Evolutionary conservation across 2,113 vertebrate genomes (phyloP), one percentile per base, ranked within the genome.

Genomic region (Daboia siamensis): DNA sequence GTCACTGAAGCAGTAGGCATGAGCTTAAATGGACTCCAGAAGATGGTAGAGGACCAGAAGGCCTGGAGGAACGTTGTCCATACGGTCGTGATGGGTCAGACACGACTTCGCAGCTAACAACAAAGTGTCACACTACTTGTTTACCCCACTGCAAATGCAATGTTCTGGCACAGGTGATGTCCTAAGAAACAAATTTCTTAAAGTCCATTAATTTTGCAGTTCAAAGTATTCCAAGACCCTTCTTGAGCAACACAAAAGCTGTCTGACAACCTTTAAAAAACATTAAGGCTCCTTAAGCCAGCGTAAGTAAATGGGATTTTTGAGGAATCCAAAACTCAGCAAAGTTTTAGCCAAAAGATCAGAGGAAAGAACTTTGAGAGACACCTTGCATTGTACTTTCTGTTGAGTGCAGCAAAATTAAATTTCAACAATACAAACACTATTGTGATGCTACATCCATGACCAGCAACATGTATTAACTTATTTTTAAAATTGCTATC

Each of bases 81-180:
- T 39, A 39, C 1, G 39, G 39, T 39, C 39, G 39, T 2, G 39
- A 39, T 39, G 39, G 39, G 39, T 39, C 39, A 39, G 39, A 39
- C 39, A 39, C 39, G 39, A 39, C 39, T 39, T 39, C 39, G 39
- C 39, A 39, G 39, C 39, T 39, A 39, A 39, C 39, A 39, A 39
- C 39, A 39, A 39, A 94, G 94, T 11, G 55, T 93, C 93, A 93
- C 93, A 93, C 88, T n/a, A 90, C 93, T 96, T 89, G 33, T 96
- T 96, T 64, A 93, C 92, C 96, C 94, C 97, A 95, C 86, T 94
- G 95, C 97, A 97, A 97, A 97, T 94, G 97, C 96, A 96, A 98
- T 98, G 96, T 96, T 97, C 98, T 98, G 97, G 97, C 98, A 95
- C 93, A 94, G 96, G 96, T 91, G 91, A 97, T 98, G 97, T 97